Percentiles rank a stretch among this genome's conserved stretches.
Evolutionary conservation across 1,140 invertebrate genomes (phyloP).

Genomic region (Sminthurides bifidus): DNA sequence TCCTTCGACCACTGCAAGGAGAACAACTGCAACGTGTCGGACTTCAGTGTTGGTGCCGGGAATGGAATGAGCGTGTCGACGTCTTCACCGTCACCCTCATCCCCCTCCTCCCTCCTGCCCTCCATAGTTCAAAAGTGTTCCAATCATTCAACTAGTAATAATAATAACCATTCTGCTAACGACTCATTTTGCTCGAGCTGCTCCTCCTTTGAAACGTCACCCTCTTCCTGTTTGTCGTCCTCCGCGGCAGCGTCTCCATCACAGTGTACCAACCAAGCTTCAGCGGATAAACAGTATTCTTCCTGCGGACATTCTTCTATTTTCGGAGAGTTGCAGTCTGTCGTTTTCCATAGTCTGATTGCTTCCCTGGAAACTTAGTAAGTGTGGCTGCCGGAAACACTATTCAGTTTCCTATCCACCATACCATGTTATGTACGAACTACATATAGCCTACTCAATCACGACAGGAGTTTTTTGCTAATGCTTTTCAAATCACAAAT

Average conservation of each 20-base stretch:
- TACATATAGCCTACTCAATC: no score
- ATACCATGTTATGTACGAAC: no score
- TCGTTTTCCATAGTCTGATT: slow-evolving; percentile 54
- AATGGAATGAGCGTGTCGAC: no score
- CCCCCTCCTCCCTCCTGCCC: not conserved
- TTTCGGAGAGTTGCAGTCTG: slow-evolving; percentile 53
- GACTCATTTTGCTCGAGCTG: no score
- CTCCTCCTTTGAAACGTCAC: not conserved
- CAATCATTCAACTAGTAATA: no score
- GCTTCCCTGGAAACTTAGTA: slow-evolving; percentile 41
- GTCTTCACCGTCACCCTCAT: slow-evolving; percentile 1
- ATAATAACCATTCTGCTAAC: not conserved
- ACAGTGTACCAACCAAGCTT: slow-evolving; percentile 1
- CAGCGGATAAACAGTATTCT: slow-evolving; percentile 33
- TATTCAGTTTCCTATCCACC: not conserved
- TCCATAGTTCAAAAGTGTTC: not conserved
- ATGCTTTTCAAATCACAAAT: no score
- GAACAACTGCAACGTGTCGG: slow-evolving; percentile 17
- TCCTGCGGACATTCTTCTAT: slow-evolving; percentile 54
- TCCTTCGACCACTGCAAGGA: slow-evolving; percentile 24
- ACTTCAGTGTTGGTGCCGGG: no score
- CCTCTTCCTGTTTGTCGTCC: not conserved
- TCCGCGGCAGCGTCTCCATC: not conserved
- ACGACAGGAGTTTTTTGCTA: no score
- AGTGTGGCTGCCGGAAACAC: no score